Percentiles rank a stretch among this genome's conserved stretches.
These are phyloP conservation scores for Cydia fagiglandana DNA, from an alignment of 1,140 invertebrate genomes.

Conservation along the genomic window DNA sequence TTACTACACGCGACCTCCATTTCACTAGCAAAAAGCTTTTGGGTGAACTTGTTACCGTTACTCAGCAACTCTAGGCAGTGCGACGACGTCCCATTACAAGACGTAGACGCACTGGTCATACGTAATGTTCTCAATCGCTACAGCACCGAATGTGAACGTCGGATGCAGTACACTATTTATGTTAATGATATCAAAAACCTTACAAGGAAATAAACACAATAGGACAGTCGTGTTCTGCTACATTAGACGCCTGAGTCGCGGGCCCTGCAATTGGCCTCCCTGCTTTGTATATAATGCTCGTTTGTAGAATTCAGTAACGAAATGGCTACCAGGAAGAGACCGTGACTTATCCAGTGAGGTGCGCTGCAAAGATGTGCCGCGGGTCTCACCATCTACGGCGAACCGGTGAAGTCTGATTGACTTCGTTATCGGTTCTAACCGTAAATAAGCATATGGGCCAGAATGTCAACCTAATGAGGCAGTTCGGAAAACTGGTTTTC, in stretches of 20 bases:
- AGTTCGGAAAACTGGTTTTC: slow-evolving; percentile 34
- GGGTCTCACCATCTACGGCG: slow-evolving; percentile 53
- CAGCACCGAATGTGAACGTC: slow-evolving; percentile 55
- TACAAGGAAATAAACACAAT: slow-evolving; percentile 72
- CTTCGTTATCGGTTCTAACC: slow-evolving; percentile 54
- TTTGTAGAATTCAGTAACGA: slow-evolving; percentile 62
- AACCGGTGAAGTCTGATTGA: slow-evolving; percentile 58
- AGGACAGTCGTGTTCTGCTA: slow-evolving; percentile 66
- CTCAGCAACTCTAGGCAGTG: slow-evolving; percentile 9
- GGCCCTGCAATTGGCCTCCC: slow-evolving; percentile 62
- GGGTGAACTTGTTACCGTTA: slow-evolving; percentile 27
- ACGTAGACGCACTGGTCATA: not conserved
- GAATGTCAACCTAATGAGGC: slow-evolving; percentile 39
- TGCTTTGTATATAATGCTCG: slow-evolving; percentile 71
- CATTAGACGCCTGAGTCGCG: slow-evolving; percentile 59
- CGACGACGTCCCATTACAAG: slow-evolving; percentile 25
- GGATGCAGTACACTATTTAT: slow-evolving; percentile 59
- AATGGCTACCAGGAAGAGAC: slow-evolving; percentile 56
- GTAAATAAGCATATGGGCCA: slow-evolving; percentile 45
- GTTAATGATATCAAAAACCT: slow-evolving; percentile 70
- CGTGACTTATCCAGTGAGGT: slow-evolving; percentile 56
- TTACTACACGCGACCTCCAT: slow-evolving; percentile 33
- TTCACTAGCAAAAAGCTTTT: slow-evolving; percentile 28
- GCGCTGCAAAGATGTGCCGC: slow-evolving; percentile 53
- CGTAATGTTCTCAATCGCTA: slow-evolving; percentile 19